Evolutionary conservation across 2,888 invertebrate species (phyloP), one percentile per base, ranked within the genome.

Genomic region (Hydroisotoma schaefferi): DNA sequence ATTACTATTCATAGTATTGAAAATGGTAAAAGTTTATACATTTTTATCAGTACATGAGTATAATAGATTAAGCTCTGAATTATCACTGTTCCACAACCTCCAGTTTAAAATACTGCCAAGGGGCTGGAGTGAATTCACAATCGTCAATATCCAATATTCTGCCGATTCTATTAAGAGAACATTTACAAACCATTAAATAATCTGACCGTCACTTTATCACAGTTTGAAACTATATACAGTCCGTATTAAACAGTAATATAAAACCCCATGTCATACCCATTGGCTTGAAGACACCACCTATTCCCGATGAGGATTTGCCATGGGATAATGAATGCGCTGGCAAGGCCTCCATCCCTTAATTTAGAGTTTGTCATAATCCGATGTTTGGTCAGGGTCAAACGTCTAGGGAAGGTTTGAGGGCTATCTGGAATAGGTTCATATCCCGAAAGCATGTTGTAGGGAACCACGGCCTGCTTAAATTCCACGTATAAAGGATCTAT

Each of bases 371-470:
- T 8, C 49, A 49, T 49, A 28, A 49, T 49, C 26, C 49, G 25
- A 23, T 59, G 54, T 29, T 55, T 40, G 2, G 47, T 56, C 20
- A 66, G 52, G 23, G 57, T 61, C n/a, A 67, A 28, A 20, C 55
- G 63, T n/a, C 66, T 55, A 20, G 66, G 66, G 20, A 61, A 63
- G 5, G 63, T 29, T 15, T 60, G 63, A 1, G 63, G 66, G 37
- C 63, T 61, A 3, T 63, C 53, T 44, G 40, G 51, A 15, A 55
- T 40, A 43, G 62, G 62, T 40, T 63, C 55, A 27, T 48, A 63
- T 1, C 66, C 66, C 2, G 65, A 65, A 1, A 65, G 44, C 55
- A 38, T 54, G 53, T 67, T 67, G 27, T 67, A 67, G 1, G 66
- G 66, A 4, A 61, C 59, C 4, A 54, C 55, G n/a, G 43, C 55